Base-by-base conservation (phyloP, 2,888 invertebrate species). In the Ferrisia virgata region DNA sequence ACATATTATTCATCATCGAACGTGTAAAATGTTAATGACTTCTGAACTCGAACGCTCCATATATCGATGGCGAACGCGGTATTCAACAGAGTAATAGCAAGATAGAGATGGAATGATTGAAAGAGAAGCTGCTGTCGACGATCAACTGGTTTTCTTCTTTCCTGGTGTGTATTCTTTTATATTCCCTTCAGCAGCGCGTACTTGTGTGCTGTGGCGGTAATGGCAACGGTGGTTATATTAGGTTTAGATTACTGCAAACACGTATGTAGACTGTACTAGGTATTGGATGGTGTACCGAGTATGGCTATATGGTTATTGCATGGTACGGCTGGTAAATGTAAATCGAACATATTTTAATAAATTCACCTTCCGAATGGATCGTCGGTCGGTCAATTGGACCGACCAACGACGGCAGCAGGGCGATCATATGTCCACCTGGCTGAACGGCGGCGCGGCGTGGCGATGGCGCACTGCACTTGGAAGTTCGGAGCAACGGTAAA, bases 11-110 rank as follows among this genome's bases (percentile, higher is more conserved):
- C 72, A 36, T n/a, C 31, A 72, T 72, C 72, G 72, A 72, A 72
- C 72, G 72, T 72, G 72, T 72, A 72, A 72, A 72, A 72, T 33
- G 72, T 72, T 72, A 72, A 72, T 72, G 72, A 72, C 72, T 72
- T 72, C 72, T 72, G 72, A 72, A 72, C 72, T 72, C 72, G 72
- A 64, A 72, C 72, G 72, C 72, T 33, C 31, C 33, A 33, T 18
- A 36, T 72, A 33, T 72, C 33, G 72, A 11, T 58, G 13, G 28
- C 64, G 28, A 28, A 40, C 13, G 47, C 47, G 18, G 9, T 47
- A 9, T 0, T 3, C 47, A 18, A 47, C 40, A 40, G 40, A 9
- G 13, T 13, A 28, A 28, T 18, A 18, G 64, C 58, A 2, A 47
- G 47, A 47, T 18, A 47, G 47, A 47, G 47, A 47, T 18, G 47